phyloP scores from a whole-genome alignment of 1,140 invertebrate species.

The Camponotus vicinus region DNA sequence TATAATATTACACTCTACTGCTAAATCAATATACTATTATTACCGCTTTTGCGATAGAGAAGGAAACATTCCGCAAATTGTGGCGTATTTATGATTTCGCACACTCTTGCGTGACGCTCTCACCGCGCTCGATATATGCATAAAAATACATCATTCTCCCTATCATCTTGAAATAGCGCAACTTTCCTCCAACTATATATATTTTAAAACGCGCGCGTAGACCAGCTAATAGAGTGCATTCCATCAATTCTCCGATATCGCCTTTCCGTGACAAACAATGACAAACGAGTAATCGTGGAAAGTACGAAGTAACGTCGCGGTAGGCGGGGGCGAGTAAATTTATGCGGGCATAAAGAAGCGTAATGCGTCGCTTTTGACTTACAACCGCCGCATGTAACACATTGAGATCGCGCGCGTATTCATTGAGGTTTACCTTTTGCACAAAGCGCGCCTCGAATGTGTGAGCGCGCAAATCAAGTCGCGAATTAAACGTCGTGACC shows the following conservation, averaged over 20 bases:
- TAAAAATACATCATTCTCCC: slow-evolving; percentile 12
- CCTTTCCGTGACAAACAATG: slow-evolving; percentile 33
- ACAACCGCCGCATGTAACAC: neutral
- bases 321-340: slow-evolving; percentile 22
- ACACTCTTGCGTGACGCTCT: slow-evolving; percentile 21
- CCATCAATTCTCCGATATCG: slow-evolving; percentile 2
- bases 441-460: neutral
- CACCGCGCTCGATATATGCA: neutral
- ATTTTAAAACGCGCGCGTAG: slow-evolving; percentile 6
- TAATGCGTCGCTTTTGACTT: slow-evolving; percentile 27
- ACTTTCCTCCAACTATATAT: neutral
- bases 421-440: slow-evolving; percentile 11
- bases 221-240: slow-evolving; percentile 5
- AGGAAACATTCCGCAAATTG: neutral
- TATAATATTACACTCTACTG: slow-evolving; percentile 1
- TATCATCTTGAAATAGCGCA: neutral
- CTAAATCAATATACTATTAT: slow-evolving; percentile 29
- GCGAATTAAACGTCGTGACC: slow-evolving; percentile 30
- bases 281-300: slow-evolving; percentile 26
- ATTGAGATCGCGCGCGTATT: slow-evolving; percentile 9
- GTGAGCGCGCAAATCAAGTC: neutral
- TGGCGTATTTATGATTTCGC: neutral
- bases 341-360: slow-evolving; percentile 32
- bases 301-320: neutral
- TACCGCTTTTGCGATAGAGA: neutral